Percentiles rank a stretch among this genome's conserved stretches.
Conservation (phyloP, 2,113 vertebrate species). For the Anguilla rostrata region DNA sequence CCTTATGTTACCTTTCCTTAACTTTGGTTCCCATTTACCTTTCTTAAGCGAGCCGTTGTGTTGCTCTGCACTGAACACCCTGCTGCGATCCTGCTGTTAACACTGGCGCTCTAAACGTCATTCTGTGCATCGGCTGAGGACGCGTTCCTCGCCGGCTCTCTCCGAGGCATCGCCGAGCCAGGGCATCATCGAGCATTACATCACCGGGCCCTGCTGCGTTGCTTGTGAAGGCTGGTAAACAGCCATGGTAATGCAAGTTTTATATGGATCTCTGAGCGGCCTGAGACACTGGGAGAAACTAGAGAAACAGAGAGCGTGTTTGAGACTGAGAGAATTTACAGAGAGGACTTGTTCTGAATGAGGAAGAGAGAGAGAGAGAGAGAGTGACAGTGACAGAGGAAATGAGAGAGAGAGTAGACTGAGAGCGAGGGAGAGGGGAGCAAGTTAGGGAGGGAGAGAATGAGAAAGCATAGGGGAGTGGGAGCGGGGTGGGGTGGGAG, state of each 20-base stretch:
- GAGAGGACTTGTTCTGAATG: neutral
- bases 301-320: constrained; percentile 58
- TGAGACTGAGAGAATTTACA: neutral
- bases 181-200: neutral
- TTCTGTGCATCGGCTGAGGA: neutral
- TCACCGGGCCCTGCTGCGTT: neutral
- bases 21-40: neutral
- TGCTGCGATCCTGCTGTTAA: no score
- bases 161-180: neutral
- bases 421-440: neutral
- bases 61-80: neutral
- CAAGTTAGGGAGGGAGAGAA: neutral
- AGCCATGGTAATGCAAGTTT: constrained; percentile 10
- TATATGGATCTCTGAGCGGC: neutral
- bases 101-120: neutral
- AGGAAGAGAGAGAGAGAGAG: neutral
- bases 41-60: neutral
- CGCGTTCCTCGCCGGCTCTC: neutral
- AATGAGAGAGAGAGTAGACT: neutral
- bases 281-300: constrained; percentile 35
- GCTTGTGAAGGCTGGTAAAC: neutral
- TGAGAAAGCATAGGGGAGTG: neutral
- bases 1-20: neutral
- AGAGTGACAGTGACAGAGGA: no score
- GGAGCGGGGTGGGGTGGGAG: neutral